These are phyloP conservation scores for Listrodromus nycthemerus DNA, from an alignment of 2,888 invertebrate genomes.

Conservation along the genomic window DNA sequence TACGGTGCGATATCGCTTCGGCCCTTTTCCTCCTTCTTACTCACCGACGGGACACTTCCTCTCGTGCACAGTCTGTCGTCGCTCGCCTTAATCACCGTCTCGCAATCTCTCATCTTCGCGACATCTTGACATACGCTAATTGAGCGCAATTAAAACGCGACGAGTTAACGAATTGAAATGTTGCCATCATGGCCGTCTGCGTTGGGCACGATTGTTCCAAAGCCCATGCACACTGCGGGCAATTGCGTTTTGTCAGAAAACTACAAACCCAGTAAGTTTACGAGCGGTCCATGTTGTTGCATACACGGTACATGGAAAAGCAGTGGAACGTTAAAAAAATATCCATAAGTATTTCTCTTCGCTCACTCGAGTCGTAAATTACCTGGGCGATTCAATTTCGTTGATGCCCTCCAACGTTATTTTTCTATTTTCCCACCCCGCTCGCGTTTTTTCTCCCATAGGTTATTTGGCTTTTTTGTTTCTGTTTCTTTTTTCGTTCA, in stretches of 20 bases:
- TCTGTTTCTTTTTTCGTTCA: slow-evolving; percentile 20
- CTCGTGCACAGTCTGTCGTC: background rate
- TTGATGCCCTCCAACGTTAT: slow-evolving; percentile 49
- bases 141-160: background rate
- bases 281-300: background rate
- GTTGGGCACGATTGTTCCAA: background rate
- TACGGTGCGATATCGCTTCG: slow-evolving; percentile 32
- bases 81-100: background rate
- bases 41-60: background rate
- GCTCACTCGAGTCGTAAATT: slow-evolving; percentile 36
- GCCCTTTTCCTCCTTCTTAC: slow-evolving; percentile 11
- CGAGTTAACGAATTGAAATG: background rate
- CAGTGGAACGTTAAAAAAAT: background rate
- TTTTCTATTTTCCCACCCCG: slow-evolving; percentile 28
- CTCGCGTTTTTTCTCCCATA: slow-evolving; percentile 17
- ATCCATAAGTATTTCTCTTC: background rate
- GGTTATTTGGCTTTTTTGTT: slow-evolving; percentile 56
- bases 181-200: background rate
- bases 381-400: slow-evolving; percentile 41
- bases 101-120: slow-evolving; percentile 32
- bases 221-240: background rate
- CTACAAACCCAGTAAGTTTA: background rate
- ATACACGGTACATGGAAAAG: background rate
- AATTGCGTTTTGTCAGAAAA: background rate
- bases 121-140: slow-evolving; percentile 20